Evolutionary conservation across 2,113 vertebrate species (phyloP), one percentile per base, ranked within the genome.

Genomic region (Carassius auratus): DNA sequence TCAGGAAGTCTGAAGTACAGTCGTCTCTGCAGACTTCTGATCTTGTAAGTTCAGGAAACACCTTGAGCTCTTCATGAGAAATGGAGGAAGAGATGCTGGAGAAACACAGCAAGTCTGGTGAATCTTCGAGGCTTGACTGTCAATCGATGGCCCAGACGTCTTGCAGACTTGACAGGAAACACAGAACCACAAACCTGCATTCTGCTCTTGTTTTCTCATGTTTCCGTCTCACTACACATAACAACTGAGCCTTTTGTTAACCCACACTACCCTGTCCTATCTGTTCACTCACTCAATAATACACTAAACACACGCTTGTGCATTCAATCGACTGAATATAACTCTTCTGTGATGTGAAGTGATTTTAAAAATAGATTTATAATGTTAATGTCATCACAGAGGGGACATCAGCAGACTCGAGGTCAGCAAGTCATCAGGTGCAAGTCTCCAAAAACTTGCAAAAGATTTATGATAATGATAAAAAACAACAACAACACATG

Each of bases 141-240:
- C 12, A 75, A 3, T 15, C 19, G 9, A 38, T 12, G 26, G 64
- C 52, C 5, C 61, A 85, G 86, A 87, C 86, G 61, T 85, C 71
- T 71, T 82, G 61, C 71, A 85, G 77, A 69, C 78, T 85, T 85
- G n/a, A 69, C 86, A 85, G 86, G 83, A 87, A 87, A 61, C 30
- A 8, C 30, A 19, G 15, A 23, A 82, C 86, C 86, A 81, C 83
- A 87, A 48, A 87, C 52, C 14, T 15, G 50, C 36, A 7, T 76
- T 71, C 50, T 80, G 83, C 69, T 80, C 77, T 36, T 17, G 30
- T 33, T 48, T 66, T 36, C 8, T 2, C 23, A 26, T 83, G n/a
- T 23, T 30, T 30, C 30, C 7, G 9, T 85, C 23, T 52, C 42
- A 13, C 12, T 78, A 48, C 30, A 59, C 8, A 26, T 26, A 4